phyloP scores from a whole-genome alignment of 53 echinoderm and acorn worm genomes.

The Stichopus horrens region DNA sequence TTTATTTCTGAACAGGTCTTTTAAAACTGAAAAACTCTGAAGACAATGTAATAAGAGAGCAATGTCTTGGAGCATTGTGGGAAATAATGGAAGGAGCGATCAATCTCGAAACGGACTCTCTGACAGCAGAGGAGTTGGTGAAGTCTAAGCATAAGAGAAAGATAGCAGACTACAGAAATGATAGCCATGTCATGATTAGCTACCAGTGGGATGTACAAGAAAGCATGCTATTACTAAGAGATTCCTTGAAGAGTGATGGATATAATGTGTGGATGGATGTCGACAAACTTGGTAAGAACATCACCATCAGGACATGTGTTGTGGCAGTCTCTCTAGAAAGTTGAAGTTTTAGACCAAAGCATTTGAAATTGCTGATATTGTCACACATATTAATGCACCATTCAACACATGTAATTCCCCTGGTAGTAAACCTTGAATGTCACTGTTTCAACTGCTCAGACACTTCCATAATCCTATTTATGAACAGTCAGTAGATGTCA shows the following conservation, averaged over 20 bases:
- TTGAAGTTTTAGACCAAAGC: too few species aligned
- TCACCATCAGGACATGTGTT: too few species aligned
- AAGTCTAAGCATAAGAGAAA: not conserved
- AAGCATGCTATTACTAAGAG: constrained; percentile 72
- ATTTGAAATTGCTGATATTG: too few species aligned
- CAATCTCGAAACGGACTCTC: not conserved
- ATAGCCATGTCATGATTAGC: constrained; percentile 91
- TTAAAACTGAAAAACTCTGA: constrained; percentile 61
- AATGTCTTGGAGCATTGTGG: constrained; percentile 91
- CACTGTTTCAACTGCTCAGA: too few species aligned
- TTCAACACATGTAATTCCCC: too few species aligned
- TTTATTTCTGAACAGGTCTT: constrained; percentile 54
- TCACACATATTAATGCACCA: too few species aligned
- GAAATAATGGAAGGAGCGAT: constrained; percentile 55
- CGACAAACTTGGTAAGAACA: constrained; percentile 81
- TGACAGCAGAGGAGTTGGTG: not conserved
- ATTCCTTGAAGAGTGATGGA: constrained; percentile 62
- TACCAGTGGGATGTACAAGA: constrained; percentile 96
- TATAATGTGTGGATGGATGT: constrained; percentile 96
- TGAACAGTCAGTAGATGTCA: too few species aligned
- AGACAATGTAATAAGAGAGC: constrained; percentile 51
- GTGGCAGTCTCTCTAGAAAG: too few species aligned
- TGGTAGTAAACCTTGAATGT: too few species aligned
- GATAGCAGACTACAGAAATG: not conserved
- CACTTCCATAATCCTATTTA: too few species aligned